phyloP scores from a whole-genome alignment of 2,888 invertebrate species.

The Copidosoma aretas region DNA sequence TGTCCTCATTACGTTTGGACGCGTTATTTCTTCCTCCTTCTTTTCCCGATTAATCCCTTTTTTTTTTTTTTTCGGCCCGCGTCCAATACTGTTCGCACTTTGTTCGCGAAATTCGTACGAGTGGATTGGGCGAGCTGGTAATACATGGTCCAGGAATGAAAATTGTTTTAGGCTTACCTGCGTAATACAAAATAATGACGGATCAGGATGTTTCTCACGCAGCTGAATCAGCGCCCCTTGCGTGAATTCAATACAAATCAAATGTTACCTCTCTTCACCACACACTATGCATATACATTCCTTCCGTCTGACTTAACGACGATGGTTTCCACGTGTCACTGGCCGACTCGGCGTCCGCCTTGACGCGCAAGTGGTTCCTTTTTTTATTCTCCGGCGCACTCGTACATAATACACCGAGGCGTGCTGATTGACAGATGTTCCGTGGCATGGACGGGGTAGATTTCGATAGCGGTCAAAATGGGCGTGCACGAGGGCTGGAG shows the following conservation, averaged over 20 bases:
- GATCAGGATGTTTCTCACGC: too few species aligned
- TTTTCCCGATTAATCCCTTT: not conserved
- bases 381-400: not conserved
- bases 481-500: not conserved
- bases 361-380: not conserved
- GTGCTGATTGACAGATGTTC: slow-evolving; percentile 39
- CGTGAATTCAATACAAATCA: too few species aligned
- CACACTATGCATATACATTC: too few species aligned
- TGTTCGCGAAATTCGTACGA: not conserved
- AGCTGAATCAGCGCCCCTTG: too few species aligned
- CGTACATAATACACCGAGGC: not conserved
- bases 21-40: not conserved
- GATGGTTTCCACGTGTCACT: slow-evolving; percentile 13
- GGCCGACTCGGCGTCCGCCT: not conserved
- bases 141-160: too few species aligned
- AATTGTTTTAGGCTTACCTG: too few species aligned
- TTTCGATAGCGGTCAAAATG: slow-evolving; percentile 11
- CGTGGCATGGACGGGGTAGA: slow-evolving; percentile 16
- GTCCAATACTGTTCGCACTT: too few species aligned
- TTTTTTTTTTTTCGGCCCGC: too few species aligned
- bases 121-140: too few species aligned
- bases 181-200: too few species aligned
- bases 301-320: not conserved
- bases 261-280: too few species aligned
- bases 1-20: not conserved